phyloP scores from a whole-genome alignment of 2,888 invertebrate genomes.

The Taenaris catops region DNA sequence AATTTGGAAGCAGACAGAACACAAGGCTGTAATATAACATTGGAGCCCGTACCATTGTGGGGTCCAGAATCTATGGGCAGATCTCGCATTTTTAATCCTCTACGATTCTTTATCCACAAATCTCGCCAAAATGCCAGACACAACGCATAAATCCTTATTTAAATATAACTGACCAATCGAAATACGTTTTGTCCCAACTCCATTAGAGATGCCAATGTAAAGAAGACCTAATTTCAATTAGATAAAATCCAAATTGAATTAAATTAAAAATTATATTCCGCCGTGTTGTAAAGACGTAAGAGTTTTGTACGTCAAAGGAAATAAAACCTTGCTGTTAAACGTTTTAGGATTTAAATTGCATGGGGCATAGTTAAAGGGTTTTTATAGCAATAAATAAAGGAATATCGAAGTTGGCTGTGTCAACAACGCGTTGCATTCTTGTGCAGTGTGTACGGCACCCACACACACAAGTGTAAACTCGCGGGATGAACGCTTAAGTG shows the following conservation, averaged over 20 bases:
- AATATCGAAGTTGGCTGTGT: slow-evolving; percentile 79
- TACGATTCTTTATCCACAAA: slow-evolving; percentile 66
- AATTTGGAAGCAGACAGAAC: slow-evolving; percentile 23
- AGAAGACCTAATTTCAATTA: slow-evolving; percentile 27
- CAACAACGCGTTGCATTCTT: slow-evolving; percentile 79
- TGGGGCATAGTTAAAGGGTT: slow-evolving; percentile 43
- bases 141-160: slow-evolving; percentile 78
- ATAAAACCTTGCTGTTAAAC: background rate
- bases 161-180: slow-evolving; percentile 69
- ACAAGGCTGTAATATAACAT: slow-evolving; percentile 41
- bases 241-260: slow-evolving; percentile 32
- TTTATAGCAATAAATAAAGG: slow-evolving; percentile 79
- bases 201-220: too few relatives aligned
- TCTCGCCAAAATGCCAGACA: slow-evolving; percentile 77
- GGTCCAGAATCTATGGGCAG: slow-evolving; percentile 47
- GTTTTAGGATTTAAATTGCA: slow-evolving; percentile 28
- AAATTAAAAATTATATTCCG: background rate
- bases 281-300: slow-evolving; percentile 36
- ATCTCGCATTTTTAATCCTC: slow-evolving; percentile 55
- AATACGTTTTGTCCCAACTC: too few relatives aligned
- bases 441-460: slow-evolving; percentile 62
- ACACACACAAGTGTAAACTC: slow-evolving; percentile 37
- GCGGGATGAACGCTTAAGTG: slow-evolving; percentile 34
- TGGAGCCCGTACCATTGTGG: slow-evolving; percentile 40
- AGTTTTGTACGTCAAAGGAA: slow-evolving; percentile 18